Base-by-base conservation (phyloP, 2,113 vertebrate species). In the Lophotis ruficrista region DNA sequence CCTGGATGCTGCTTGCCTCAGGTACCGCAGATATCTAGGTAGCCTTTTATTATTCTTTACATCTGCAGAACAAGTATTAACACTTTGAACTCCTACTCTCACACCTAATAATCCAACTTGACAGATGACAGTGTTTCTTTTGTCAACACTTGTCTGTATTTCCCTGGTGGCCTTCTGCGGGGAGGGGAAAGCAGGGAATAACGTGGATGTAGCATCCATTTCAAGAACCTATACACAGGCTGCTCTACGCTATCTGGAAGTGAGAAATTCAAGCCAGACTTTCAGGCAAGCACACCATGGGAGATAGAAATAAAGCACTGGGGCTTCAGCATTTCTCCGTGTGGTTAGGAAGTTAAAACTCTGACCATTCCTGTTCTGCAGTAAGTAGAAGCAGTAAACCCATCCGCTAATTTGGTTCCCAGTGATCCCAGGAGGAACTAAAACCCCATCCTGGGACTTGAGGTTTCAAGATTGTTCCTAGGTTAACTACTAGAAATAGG, bases 191-290 rank as follows among this genome's bases (percentile, higher is more conserved):
- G 19, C 38, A 56, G 54, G 24, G 51, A 84, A 2, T 13, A 75
- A 27, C 0, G 0, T 33, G 60, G 41, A 38, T 0, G 1, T 7
- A 50, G 10, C 22, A 58, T 47, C 77, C 38, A 43, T 68, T 82
- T 84, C 69, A 73, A 70, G 41, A 16, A 86, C 31, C 37, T 62
- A 7, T 19, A 30, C 19, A 28, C 1, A 54, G 47, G 7, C n/a
- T 87, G 21, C 18, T 43, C 4, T n/a, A 11, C 8, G 12, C 31
- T 38, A 10, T 58, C 21, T 60, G 83, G 43, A 92, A 86, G 70
- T 33, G 7, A 64, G 78, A 71, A 45, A 78, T 68, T 71, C 33
- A 35, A 62, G 20, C 4, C 19, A 80, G 22, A 37, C 19, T 70
- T 93, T 70, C 41, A 53, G 17, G 18, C 65, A 50, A 70, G 3